Base-by-base conservation (phyloP, 2,888 invertebrate species). In the Cloeon dipterum region DNA sequence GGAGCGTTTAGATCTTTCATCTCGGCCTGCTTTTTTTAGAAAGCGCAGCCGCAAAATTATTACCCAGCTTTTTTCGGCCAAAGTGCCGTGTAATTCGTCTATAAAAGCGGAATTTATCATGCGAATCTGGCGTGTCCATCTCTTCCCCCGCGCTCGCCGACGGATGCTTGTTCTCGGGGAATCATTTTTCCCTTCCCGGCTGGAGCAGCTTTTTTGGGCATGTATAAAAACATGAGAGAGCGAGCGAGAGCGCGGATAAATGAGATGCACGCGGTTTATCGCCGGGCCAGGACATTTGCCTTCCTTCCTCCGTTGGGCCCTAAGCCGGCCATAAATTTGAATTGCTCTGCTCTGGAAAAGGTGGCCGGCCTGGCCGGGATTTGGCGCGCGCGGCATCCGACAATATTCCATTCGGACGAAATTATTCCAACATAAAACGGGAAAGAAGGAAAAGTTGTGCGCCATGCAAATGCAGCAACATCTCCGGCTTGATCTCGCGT, bases 1-100 rank as follows among this genome's bases (percentile, higher is more conserved):
- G 29, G 29, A 29, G 29, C 29, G 29, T 29, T 29, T 29, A 29
- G 29, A 29, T 29, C 29, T 29, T 29, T 29, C 29, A 29, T 29
- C 29, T 29, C 29, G n/a, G 29, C 5, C n/a, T 29, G 7, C 16
- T 29, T 29, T 29, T 29, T 29, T 29, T 21, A 21, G 21, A 21
- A 21, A 21, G n/a, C n/a, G 8, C 23, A 23, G 23, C 16, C 5
- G 16, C 29, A 29, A 29, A 29, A 29, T 29, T 29, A 14, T 14
- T 29, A 29, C 29, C 13, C n/a, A 16, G 29, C 14, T 29, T 7
- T n/a, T 16, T n/a, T 29, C 29, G 7, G n/a, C 16, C n/a, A 29
- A 29, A 29, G n/a, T 14, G 29, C 29, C 29, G 16, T 29, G 16
- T 29, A 29, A 29, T 29, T 29, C 29, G 29, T 29, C 29, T 29